Conservation (phyloP, 2,797 vertebrate genomes). For the Halcyon chelicuti region DNA sequence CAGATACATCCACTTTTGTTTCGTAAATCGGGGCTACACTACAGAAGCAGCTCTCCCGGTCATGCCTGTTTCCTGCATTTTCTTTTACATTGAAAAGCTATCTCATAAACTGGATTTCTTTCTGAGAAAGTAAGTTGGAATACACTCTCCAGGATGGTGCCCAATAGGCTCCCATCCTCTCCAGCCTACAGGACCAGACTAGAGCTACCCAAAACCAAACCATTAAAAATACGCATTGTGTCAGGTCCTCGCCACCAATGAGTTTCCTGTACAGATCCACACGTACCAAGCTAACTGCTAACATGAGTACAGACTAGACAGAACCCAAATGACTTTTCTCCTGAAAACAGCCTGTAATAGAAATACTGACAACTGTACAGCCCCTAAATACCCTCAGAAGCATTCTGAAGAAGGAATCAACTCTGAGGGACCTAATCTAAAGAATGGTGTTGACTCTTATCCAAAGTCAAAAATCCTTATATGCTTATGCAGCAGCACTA, state of each 20-base stretch:
- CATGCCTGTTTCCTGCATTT: background rate
- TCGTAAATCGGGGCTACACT: background rate
- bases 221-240: accelerated
- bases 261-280: background rate
- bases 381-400: background rate
- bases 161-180: background rate
- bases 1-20: background rate
- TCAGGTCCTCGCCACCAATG: background rate
- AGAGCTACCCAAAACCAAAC: background rate
- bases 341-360: background rate
- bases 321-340: background rate
- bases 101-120: background rate
- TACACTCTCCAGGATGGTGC: background rate
- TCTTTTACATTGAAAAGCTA: background rate
- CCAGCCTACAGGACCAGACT: background rate
- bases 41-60: background rate
- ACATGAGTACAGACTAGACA: background rate
- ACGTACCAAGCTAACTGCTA: background rate
- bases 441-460: background rate
- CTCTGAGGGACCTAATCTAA: background rate
- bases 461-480: background rate
- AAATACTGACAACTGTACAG: background rate
- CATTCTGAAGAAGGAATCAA: background rate
- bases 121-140: background rate
- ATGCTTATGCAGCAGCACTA: background rate